Base-by-base conservation (phyloP, 1,140 invertebrate species). In the Hesperophylax magnus region DNA sequence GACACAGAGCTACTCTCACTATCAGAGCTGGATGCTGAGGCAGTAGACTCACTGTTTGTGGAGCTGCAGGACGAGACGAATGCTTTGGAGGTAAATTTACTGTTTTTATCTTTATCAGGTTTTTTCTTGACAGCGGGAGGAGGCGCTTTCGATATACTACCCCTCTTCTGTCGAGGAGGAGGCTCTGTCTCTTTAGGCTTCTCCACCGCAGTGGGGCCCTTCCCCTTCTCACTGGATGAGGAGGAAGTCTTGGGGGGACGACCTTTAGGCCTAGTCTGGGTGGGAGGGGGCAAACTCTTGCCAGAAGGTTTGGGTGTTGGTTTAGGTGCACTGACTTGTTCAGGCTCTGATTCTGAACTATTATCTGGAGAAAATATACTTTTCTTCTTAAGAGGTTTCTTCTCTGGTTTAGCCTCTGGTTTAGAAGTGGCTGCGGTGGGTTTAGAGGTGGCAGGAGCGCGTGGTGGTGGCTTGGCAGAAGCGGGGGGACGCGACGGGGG, bases 321-420 rank as follows among this genome's bases (percentile, higher is more conserved):
- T 82, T 88, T 88, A 7, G 87, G 84, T 81, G 86, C 20, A 15
- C 9, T 39, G 52, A 72, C 80, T 27, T 61, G 27, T 22, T 90
- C 90, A 3, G 87, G 84, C 82, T 95, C 94, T 79, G 94, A 94
- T 87, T 95, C 94, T 39, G 94, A 95, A 86, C 94, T 95, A 83
- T 95, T 95, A 84, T 95, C 95, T 1, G 95, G 94, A 82, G 94
- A 95, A 84, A 96, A 96, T 85, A 96, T 96, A 87, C 95, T 96
- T 85, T 95, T 95, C 80, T 94, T 95, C 84, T 95, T 95, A 17
- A 90, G 85, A 75, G 87, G 84, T 75, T 86, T 85, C 71, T 93
- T 47, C 39, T 47, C 39, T 14, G 39, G 34, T 39, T 39, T 93
- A 53, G 91, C 90, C 82, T 91, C 89, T 0, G 86, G 85, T 74